Evolutionary conservation across 2,888 invertebrate species (phyloP).

Genomic region (Pegoplata infirma): DNA sequence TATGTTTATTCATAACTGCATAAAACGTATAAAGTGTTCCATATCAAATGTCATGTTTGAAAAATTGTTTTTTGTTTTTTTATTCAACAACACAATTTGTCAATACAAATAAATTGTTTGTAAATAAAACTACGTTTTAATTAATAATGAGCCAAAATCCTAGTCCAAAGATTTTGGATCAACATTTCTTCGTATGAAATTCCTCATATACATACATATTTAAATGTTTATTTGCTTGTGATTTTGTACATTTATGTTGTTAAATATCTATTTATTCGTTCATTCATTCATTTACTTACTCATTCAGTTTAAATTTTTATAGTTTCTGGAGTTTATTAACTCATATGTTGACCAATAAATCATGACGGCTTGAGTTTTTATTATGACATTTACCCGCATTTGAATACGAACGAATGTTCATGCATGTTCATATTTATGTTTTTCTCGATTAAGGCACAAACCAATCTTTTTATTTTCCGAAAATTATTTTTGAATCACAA

Average conservation of each 20-base stretch:
- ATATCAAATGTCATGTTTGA: too few species aligned
- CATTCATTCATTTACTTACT: slow-evolving; percentile 12
- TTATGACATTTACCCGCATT: slow-evolving; percentile 62
- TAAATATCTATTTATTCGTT: slow-evolving; percentile 1
- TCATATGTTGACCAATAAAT: slow-evolving; percentile 58
- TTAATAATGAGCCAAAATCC: too few species aligned
- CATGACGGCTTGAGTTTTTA: slow-evolving; percentile 61
- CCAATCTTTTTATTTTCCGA: slow-evolving; percentile 41
- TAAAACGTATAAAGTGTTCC: too few species aligned
- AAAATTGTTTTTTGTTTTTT: too few species aligned
- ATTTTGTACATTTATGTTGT: neutral
- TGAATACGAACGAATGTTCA: slow-evolving; percentile 4
- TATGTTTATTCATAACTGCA: neutral
- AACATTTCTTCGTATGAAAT: too few species aligned
- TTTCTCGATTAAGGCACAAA: slow-evolving; percentile 38
- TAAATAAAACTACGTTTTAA: too few species aligned
- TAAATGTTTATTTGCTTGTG: neutral
- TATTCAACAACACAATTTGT: too few species aligned
- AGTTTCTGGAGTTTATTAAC: slow-evolving; percentile 40
- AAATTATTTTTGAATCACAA: slow-evolving; percentile 26
- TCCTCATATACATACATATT: too few species aligned
- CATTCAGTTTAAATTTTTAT: neutral
- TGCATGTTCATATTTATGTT: slow-evolving; percentile 26
- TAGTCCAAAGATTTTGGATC: too few species aligned
- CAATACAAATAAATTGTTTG: too few species aligned